Base-by-base conservation (phyloP, 2,888 invertebrate species). In the Eupithecia exiguata region DNA sequence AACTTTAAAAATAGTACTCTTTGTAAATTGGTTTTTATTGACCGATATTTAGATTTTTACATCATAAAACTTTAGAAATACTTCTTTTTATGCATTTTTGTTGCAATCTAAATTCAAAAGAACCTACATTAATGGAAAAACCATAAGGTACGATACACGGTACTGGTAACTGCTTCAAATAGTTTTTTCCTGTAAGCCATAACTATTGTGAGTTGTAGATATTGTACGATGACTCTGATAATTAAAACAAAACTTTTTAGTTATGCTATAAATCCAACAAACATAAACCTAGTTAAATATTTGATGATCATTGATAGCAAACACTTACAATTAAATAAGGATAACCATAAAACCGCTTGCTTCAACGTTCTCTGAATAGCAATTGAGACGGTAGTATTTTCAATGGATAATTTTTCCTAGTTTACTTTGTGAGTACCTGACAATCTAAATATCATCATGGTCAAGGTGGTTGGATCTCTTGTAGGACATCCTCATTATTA, bases 361-460 rank as follows among this genome's bases (percentile, higher is more conserved):
- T 73, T 72, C 75, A 30, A 76, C 75, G 77, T 70, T 72, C 70
- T 70, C 12, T 73, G 79, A 78, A 78, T 80, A 46, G 61, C 67
- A 75, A 79, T 76, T 70, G 66, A 74, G 40, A 68, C 66, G 70
- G 63, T 63, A 75, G 65, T 75, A 69, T 74, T 69, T 71, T 77
- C 36, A 72, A 58, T 75, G 77, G 78, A 79, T 78, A 71, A 25
- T 69, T 70, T 68, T 74, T 76, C 43, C 63, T 62, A 21, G 69
- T 71, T 72, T 72, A 74, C 70, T 71, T 18, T 74, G 69, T 61
- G 21, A 49, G 70, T 71, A 66, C 38, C 36, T 12, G 16, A 69
- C 61, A 74, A 68, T 75, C 74, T 75, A 77, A 76, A 75, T 72
- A 76, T 76, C 46, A 74, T 76, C 76, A 77, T 67, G 68, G 72